These are phyloP conservation scores for Eulacestoma nigropectus DNA, from an alignment of 2,113 vertebrate species.

Conservation along the genomic window DNA sequence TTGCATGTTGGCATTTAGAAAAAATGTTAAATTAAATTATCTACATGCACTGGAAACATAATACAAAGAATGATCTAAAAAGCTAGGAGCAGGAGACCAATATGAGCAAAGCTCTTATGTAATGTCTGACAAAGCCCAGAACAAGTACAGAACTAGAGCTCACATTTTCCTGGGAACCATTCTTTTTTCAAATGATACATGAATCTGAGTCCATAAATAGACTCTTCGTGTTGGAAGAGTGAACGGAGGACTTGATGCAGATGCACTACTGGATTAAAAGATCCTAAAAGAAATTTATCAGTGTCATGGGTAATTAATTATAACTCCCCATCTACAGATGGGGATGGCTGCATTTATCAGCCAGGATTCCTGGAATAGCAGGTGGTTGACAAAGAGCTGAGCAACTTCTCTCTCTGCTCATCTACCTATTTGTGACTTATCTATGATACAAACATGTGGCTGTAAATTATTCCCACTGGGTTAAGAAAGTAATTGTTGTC, in stretches of 20 bases:
- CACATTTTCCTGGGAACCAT: conserved; percentile 67
- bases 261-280: conserved; percentile 60
- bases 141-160: conserved; percentile 46
- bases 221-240: conserved; percentile 13
- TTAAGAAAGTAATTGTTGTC: background rate
- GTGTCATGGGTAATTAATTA: conserved; percentile 72
- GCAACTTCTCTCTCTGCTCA: conserved; percentile 50
- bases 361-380: conserved; percentile 49
- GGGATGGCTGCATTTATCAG: conserved; percentile 58
- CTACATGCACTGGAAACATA: conserved; percentile 67
- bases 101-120: conserved; percentile 60
- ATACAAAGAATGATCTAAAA: conserved; percentile 73
- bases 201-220: conserved; percentile 61
- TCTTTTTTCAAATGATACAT: conserved; percentile 69
- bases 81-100: conserved; percentile 66
- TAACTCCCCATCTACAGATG: conserved; percentile 59
- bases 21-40: conserved; percentile 73
- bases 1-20: conserved; percentile 67
- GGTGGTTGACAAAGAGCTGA: conserved; percentile 44
- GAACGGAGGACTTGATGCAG: conserved; percentile 11
- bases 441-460: background rate
- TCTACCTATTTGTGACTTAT: background rate
- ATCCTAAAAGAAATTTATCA: conserved; percentile 69
- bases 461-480: background rate
- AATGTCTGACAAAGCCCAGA: conserved; percentile 59